Conservation (phyloP, 2,888 invertebrate species). For the Eupsilia transversa region DNA sequence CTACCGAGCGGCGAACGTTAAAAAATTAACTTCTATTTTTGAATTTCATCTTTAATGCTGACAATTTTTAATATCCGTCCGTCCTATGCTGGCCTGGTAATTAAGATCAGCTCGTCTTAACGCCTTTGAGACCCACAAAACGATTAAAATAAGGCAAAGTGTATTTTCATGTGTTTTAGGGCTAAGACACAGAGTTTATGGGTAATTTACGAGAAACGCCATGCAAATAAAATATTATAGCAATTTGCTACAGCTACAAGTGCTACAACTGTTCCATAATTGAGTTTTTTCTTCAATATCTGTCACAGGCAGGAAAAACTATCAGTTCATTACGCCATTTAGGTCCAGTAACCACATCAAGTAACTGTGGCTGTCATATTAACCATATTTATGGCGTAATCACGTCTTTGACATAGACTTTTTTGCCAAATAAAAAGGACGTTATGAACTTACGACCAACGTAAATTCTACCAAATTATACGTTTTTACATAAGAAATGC, state of each 20-base stretch:
- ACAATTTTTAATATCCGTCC: conserved; percentile 68
- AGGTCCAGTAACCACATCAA: conserved; percentile 41
- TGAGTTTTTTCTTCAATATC: conserved; percentile 38
- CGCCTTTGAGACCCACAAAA: conserved; percentile 43
- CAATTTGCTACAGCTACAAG: conserved; percentile 1
- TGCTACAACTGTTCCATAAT: conserved; percentile 4
- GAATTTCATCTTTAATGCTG: conserved; percentile 71
- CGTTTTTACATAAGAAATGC: conserved; percentile 64
- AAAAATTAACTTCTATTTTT: conserved; percentile 71
- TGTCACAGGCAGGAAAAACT: conserved; percentile 33
- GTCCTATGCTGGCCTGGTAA: conserved; percentile 71
- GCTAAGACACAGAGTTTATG: conserved; percentile 5
- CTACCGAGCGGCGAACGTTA: conserved; percentile 72
- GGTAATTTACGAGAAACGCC: conserved; percentile 7
- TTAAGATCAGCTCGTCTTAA: conserved; percentile 63
- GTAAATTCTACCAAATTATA: conserved; percentile 58
- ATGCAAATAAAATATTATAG: conserved; percentile 13
- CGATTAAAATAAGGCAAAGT: conserved; percentile 41
- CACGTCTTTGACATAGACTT: conserved; percentile 39
- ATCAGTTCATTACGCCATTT: conserved; percentile 46
- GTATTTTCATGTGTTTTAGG: conserved; percentile 21
- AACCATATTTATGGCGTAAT: conserved; percentile 47
- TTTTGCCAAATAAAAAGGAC: conserved; percentile 58
- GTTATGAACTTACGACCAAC: conserved; percentile 36
- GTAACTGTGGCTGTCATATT: conserved; percentile 35